phyloP scores from a whole-genome alignment of 2,113 vertebrate genomes.

The Heteronetta atricapilla region DNA sequence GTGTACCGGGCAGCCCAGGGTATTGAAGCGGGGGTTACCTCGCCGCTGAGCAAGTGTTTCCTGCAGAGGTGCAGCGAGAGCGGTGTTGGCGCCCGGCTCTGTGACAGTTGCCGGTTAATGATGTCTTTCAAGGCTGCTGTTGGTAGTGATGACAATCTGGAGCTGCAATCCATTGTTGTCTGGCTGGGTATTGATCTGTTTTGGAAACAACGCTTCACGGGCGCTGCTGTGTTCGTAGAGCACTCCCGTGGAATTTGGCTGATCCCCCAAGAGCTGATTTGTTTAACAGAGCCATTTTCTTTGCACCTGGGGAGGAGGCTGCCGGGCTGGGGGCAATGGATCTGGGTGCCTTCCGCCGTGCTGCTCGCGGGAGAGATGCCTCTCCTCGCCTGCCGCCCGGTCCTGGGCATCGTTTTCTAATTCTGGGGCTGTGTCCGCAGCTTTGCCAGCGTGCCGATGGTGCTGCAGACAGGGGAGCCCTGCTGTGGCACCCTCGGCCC shows the following conservation, averaged over 20 bases:
- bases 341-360: neutral
- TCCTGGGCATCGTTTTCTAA: neutral
- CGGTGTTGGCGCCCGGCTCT: conserved; percentile 36
- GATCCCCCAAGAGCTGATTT: neutral
- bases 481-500: too few species aligned
- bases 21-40: conserved; percentile 26
- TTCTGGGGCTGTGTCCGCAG: rapidly evolving
- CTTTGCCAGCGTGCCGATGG: rapidly evolving
- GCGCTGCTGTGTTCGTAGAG: conserved; percentile 42
- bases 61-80: conserved; percentile 23
- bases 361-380: neutral
- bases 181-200: conserved; percentile 65
- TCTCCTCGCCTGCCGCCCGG: neutral
- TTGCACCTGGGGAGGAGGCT: neutral
- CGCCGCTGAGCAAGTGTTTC: conserved; percentile 12
- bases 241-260: conserved; percentile 45
- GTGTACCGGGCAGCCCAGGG: too few species aligned
- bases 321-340: neutral
- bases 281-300: neutral
- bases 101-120: conserved; percentile 59
- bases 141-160: conserved; percentile 62
- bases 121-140: conserved; percentile 57
- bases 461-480: too few species aligned
- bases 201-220: conserved; percentile 62
- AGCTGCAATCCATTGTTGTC: conserved; percentile 60